These are phyloP conservation scores for Grallaria varia DNA, from an alignment of 2,113 vertebrate species.

Conservation along the genomic window DNA sequence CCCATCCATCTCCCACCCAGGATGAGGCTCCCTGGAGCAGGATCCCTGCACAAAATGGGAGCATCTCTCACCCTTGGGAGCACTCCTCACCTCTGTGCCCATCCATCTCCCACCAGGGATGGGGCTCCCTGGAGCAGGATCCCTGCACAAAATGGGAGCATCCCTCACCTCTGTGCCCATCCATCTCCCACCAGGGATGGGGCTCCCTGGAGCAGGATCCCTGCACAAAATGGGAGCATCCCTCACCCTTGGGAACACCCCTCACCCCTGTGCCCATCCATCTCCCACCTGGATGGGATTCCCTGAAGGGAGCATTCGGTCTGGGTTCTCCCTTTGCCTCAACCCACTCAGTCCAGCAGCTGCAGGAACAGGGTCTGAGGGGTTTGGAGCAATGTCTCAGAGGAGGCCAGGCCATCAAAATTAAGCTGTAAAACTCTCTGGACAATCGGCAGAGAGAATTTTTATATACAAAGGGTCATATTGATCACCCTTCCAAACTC, in stretches of 20 bases:
- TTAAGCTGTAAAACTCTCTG: neutral
- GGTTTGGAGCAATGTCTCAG: neutral
- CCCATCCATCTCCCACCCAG: neutral
- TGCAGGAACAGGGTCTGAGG: neutral
- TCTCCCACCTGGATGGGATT: neutral
- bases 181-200: neutral
- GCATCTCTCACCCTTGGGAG: too few species aligned
- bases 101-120: neutral
- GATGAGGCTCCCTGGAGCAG: neutral
- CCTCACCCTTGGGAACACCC: fast-evolving
- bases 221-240: fast-evolving
- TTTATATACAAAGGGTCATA: neutral
- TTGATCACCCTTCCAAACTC: neutral
- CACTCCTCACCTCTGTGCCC: fast-evolving
- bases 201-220: fast-evolving
- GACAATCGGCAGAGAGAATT: neutral
- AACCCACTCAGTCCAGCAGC: too few species aligned
- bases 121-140: too few species aligned
- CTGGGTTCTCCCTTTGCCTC: neutral
- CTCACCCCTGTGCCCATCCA: neutral
- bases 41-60: fast-evolving
- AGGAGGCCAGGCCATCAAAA: neutral
- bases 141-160: too few species aligned
- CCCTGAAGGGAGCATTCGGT: too few species aligned
- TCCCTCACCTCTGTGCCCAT: neutral